A percentile compares a stretch with the other conserved stretches of the same genome.
phyloP scores from a whole-genome alignment of 2,888 invertebrate genomes.

The Meandrusa payeni region DNA sequence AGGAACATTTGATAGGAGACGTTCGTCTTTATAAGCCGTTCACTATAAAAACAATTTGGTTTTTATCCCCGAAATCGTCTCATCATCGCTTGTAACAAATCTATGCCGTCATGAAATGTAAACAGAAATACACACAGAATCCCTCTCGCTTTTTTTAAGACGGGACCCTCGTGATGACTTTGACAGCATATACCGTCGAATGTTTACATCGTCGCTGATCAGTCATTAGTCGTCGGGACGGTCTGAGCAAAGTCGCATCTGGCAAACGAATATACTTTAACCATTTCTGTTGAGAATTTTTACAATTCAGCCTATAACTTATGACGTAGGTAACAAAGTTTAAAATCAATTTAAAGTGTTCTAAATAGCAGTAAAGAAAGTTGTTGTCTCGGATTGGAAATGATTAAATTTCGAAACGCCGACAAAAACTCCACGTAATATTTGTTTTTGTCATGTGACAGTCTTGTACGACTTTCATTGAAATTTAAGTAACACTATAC shows the following conservation, averaged over 20 bases:
- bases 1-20: too few relatives aligned
- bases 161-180: conserved; percentile 54
- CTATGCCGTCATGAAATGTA: conserved; percentile 28
- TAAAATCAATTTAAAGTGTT: conserved; percentile 12
- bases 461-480: conserved; percentile 30
- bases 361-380: not conserved
- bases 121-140: conserved; percentile 41
- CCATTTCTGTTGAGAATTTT: conserved; percentile 5
- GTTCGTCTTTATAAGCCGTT: too few relatives aligned
- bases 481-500: not conserved
- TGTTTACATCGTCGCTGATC: conserved; percentile 72
- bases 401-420: conserved; percentile 53
- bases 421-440: conserved; percentile 35
- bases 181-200: conserved; percentile 62
- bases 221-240: conserved; percentile 74
- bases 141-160: conserved; percentile 44
- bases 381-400: conserved; percentile 38
- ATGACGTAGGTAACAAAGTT: conserved; percentile 7
- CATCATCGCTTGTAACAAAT: conserved; percentile 7
- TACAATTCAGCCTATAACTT: conserved; percentile 6
- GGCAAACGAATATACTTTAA: conserved; percentile 49
- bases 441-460: conserved; percentile 18
- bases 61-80: not conserved
- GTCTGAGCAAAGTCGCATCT: conserved; percentile 62
- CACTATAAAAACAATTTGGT: too few relatives aligned